Evolutionary conservation across 2,888 invertebrate genomes (phyloP).

Genomic region (Arge pagana): DNA sequence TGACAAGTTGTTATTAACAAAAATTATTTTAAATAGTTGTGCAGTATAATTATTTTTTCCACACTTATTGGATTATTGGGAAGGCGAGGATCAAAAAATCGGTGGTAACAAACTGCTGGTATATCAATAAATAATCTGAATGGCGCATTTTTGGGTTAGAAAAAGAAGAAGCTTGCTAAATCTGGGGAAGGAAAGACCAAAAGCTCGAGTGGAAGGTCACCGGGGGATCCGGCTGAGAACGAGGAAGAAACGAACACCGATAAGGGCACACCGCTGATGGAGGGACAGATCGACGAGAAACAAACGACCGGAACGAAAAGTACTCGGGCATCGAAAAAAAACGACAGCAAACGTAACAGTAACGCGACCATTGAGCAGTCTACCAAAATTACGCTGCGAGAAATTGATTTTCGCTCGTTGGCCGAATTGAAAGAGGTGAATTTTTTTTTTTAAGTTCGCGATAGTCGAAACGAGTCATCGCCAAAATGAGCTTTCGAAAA

Average conservation of each 20-base stretch:
- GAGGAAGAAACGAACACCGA: not conserved
- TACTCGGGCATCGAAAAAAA: not conserved
- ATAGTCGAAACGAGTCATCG: too few species aligned
- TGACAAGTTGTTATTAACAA: too few species aligned
- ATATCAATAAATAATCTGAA: too few species aligned
- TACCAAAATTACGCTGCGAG: conserved; percentile 52
- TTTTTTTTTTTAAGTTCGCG: too few species aligned
- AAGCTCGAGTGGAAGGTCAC: conserved; percentile 9
- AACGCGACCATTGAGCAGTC: too few species aligned
- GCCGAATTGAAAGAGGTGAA: conserved; percentile 70
- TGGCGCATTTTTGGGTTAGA: too few species aligned
- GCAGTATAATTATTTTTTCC: too few species aligned
- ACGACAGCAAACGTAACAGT: too few species aligned
- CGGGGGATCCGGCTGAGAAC: not conserved
- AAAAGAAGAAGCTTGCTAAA: conserved; percentile 27
- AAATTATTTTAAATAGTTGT: too few species aligned
- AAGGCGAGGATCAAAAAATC: too few species aligned
- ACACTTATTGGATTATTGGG: too few species aligned
- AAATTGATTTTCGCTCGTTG: conserved; percentile 66
- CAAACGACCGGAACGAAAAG: not conserved
- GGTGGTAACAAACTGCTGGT: too few species aligned
- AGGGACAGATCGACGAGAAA: not conserved
- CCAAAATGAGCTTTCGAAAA: not conserved
- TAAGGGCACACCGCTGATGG: not conserved
- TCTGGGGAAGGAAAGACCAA: conserved; percentile 16